Evolutionary conservation across 1,140 invertebrate species (phyloP).

Genomic region (Scaptomyza montana): DNA sequence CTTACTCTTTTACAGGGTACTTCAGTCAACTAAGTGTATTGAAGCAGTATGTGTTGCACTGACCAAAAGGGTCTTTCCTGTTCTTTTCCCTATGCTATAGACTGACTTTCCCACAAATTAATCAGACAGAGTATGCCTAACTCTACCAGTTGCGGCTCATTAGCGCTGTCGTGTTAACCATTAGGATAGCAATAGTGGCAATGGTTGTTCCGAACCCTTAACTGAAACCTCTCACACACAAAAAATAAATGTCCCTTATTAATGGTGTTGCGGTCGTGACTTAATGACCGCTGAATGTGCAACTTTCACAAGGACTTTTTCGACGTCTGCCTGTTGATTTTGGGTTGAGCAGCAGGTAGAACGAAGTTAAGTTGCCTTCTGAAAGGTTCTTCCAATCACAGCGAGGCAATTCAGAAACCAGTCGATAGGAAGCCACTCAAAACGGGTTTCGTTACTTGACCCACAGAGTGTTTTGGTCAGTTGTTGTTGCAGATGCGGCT

Average conservation of each 20-base stretch:
- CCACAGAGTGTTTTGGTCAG: conserved; percentile 54
- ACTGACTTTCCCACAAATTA: conserved; percentile 69
- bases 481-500: not conserved
- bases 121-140: conserved; percentile 44
- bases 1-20: not conserved
- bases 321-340: conserved; percentile 1
- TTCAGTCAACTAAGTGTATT: not conserved
- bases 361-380: not conserved
- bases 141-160: conserved; percentile 56
- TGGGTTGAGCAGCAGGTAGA: conserved; percentile 53
- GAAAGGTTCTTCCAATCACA: conserved; percentile 65
- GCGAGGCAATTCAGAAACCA: conserved; percentile 41
- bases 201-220: conserved; percentile 11
- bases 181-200: conserved; percentile 42
- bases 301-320: not conserved
- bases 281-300: conserved; percentile 45
- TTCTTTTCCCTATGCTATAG: not conserved
- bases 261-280: conserved; percentile 58
- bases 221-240: not conserved
- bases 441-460: conserved; percentile 71
- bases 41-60: not conserved
- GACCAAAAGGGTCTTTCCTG: conserved; percentile 18
- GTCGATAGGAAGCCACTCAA: conserved; percentile 24
- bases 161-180: conserved; percentile 63
- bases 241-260: conserved; percentile 39